Percentiles rank a stretch among this genome's conserved stretches.
Conservation (phyloP, 2,888 invertebrate species). For the Gerosis bhagava region DNA sequence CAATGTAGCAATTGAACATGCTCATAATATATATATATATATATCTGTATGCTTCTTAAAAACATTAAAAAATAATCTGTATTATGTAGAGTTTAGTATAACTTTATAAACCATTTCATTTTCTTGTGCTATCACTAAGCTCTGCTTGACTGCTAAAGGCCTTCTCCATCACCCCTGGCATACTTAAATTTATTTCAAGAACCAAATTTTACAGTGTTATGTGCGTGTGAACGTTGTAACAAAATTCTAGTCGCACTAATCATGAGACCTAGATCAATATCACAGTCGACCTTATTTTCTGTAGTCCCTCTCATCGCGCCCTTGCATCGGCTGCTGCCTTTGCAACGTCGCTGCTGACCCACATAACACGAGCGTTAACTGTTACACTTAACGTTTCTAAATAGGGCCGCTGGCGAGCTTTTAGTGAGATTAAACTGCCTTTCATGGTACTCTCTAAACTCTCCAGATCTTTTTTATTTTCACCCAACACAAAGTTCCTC, state of each 20-base stretch:
- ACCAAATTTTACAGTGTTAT: too few relatives aligned
- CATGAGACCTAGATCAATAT: constrained; percentile 31
- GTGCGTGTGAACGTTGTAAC: background rate
- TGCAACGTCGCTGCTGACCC: constrained; percentile 63
- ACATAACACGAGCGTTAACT: constrained; percentile 55
- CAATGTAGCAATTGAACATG: too few relatives aligned
- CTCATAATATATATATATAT: too few relatives aligned
- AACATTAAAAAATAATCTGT: too few relatives aligned
- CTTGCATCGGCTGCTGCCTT: constrained; percentile 48
- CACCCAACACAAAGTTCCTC: constrained; percentile 5
- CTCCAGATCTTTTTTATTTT: constrained; percentile 4
- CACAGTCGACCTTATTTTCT: constrained; percentile 39
- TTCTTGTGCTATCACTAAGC: too few relatives aligned
- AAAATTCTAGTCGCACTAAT: constrained; percentile 7
- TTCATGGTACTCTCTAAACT: constrained; percentile 9
- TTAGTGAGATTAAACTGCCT: constrained; percentile 18
- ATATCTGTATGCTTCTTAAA: too few relatives aligned
- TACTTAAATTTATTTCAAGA: too few relatives aligned
- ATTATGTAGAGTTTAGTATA: too few relatives aligned
- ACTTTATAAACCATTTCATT: too few relatives aligned
- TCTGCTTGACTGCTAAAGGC: too few relatives aligned
- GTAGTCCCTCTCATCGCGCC: constrained; percentile 53
- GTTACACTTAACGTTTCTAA: constrained; percentile 43
- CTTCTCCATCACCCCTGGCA: too few relatives aligned
- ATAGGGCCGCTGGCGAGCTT: constrained; percentile 38